Evolutionary conservation across 1,140 invertebrate species (phyloP).

Genomic region (Aphelenchoides besseyi): DNA sequence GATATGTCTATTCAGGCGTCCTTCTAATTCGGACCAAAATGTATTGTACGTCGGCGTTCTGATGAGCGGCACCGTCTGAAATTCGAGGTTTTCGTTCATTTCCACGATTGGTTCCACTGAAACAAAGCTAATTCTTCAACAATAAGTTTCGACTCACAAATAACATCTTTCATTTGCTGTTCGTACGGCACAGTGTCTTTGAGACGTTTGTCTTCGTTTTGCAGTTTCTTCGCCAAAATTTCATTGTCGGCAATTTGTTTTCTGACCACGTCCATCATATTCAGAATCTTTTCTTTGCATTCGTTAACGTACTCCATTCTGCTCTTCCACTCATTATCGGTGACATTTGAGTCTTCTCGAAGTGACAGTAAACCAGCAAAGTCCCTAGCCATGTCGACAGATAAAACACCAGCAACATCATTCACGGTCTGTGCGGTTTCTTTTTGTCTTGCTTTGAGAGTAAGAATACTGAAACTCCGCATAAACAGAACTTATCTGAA

Average conservation of each 20-base stretch:
- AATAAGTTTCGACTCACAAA: neutral
- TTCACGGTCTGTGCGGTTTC: neutral
- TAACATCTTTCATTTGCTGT: neutral
- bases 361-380: neutral
- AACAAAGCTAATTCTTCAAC: neutral
- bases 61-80: neutral
- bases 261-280: neutral
- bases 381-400: neutral
- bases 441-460: neutral
- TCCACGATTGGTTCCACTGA: neutral
- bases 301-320: neutral
- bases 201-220: neutral
- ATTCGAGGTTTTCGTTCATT: neutral
- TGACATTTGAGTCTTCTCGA: neutral
- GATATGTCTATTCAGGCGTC: neutral
- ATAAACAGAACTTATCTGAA: neutral
- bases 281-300: neutral
- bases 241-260: neutral
- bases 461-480: neutral
- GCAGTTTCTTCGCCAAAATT: neutral
- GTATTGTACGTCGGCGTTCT: neutral
- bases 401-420: neutral
- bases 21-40: neutral
- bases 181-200: neutral
- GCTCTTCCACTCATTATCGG: neutral